Evolutionary conservation across 2,797 vertebrate genomes (phyloP), one percentile per base, ranked within the genome.

Genomic region (Bovichtus diacanthus): DNA sequence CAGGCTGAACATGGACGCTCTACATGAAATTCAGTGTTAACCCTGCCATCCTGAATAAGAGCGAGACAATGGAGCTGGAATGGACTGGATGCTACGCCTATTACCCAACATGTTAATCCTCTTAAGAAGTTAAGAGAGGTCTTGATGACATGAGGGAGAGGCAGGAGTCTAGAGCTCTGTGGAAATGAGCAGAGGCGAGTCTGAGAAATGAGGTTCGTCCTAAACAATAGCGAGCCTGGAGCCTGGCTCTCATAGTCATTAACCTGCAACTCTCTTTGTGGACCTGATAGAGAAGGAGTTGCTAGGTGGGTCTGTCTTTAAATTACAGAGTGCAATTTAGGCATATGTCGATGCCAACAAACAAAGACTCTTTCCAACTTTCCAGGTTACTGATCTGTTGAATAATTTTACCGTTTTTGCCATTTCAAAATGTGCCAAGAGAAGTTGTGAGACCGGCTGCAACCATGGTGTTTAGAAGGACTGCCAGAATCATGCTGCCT

Each of bases 71-170:
- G 76, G 67, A 65, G 82, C 53, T 4, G 50, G 68, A 84, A 86
- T 84, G 79, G 81, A 76, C 87, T 25, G 77, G 82, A 84, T 87
- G 80, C 75, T 61, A 70, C 7, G 81, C 86, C 75, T 79, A 83
- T 90, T 90, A 89, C 71, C 2, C 29, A 76, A 87, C 90, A 89
- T 78, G 85, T 75, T 93, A 93, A 94, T 91, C 92, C 90, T 90
- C 86, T 92, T 90, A 87, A 73, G 72, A 84, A 90, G 91, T 82
- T 82, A 89, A 87, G 79, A 87, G 70, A 86, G 91, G 87, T 90
- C 85, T 82, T 78, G 84, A 83, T 82, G 86, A 83, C 86, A 72
- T 61, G 70, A 18, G 76, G 77, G 72, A 80, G 78, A 71, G 74
- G 43, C 70, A 50, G 83, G 34, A 63, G 55, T 18, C 61, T 43